Conservation (phyloP, 1,140 invertebrate genomes). For the Heliconius congener region DNA sequence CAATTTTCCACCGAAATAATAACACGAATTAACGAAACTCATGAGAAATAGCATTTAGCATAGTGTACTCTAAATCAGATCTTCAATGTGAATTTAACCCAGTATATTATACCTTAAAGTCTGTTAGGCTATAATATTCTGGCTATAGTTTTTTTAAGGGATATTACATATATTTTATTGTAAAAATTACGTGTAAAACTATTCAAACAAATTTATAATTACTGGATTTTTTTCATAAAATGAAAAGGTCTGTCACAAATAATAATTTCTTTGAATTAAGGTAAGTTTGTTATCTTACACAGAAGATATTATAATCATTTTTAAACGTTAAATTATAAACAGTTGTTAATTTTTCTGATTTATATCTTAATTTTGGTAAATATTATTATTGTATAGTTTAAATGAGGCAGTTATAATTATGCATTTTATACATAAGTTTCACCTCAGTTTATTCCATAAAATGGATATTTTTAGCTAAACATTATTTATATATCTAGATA, state of each 20-base stretch:
- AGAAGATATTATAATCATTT: neutral
- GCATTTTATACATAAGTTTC: constrained; percentile 10
- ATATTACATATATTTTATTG: no score
- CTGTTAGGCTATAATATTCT: neutral
- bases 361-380: neutral
- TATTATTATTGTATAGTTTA: neutral
- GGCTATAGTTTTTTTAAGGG: neutral
- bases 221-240: neutral
- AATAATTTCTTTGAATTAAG: neutral
- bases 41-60: neutral
- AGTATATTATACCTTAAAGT: no score
- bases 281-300: neutral
- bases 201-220: neutral
- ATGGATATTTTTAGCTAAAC: neutral
- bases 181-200: neutral
- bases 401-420: neutral
- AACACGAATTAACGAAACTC: neutral
- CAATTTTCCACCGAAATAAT: constrained; percentile 3
- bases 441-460: neutral
- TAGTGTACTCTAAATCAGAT: neutral
- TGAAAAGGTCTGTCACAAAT: neutral
- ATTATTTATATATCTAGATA: neutral
- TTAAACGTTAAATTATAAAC: neutral
- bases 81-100: neutral
- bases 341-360: neutral